Percentiles rank a stretch among this genome's conserved stretches.
phyloP scores from a whole-genome alignment of 2,113 vertebrate genomes.

The Scartelaos histophorus region DNA sequence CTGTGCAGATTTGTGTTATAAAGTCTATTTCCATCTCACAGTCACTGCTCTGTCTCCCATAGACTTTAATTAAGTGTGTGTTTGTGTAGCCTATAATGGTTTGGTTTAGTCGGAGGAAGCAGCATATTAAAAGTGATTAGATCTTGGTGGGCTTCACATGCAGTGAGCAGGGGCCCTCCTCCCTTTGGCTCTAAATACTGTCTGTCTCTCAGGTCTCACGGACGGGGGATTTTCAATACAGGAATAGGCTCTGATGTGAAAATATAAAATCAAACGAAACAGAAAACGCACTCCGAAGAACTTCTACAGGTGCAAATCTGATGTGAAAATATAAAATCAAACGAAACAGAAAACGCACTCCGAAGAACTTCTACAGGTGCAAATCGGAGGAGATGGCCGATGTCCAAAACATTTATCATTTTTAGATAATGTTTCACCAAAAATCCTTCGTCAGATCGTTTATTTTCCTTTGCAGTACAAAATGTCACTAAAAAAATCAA shows the following conservation, averaged over 20 bases:
- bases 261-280: neutral
- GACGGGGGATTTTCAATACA: conserved; percentile 23
- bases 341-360: too few species aligned
- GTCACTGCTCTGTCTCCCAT: conserved; percentile 1
- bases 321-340: neutral
- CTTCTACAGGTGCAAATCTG: too few species aligned
- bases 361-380: too few species aligned
- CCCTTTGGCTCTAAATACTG: conserved; percentile 8
- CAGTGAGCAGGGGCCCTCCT: conserved; percentile 20
- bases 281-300: too few species aligned
- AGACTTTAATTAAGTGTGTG: conserved; percentile 63
- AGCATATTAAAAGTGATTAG: conserved; percentile 68
- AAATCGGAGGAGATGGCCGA: neutral
- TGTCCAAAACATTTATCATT: too few species aligned
- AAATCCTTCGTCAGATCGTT: too few species aligned
- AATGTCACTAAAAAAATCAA: too few species aligned
- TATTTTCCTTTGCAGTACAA: too few species aligned
- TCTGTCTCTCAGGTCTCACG: conserved; percentile 11
- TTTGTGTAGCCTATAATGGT: conserved; percentile 59
- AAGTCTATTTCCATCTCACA: neutral
- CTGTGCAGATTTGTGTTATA: conserved; percentile 1
- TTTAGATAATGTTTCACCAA: too few species aligned
- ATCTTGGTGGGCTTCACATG: conserved; percentile 44
- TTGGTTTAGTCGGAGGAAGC: conserved; percentile 60
- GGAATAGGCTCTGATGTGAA: neutral